Evolutionary conservation across 2,888 invertebrate genomes (phyloP).

Genomic region (Xestia sexstrigata): DNA sequence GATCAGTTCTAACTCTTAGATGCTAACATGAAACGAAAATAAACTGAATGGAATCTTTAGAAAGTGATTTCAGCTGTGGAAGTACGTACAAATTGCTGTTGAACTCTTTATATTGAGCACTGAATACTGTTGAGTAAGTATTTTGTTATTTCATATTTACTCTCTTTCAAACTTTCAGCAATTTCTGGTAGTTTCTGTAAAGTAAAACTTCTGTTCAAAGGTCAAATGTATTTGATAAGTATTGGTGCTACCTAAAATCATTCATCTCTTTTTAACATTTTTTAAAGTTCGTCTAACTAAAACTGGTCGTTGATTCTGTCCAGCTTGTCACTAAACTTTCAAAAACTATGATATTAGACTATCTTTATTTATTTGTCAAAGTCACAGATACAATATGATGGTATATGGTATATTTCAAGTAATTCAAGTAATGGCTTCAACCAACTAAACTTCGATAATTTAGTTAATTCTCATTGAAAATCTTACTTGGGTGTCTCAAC

Average conservation of each 20-base stretch:
- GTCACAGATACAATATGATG: too few species aligned
- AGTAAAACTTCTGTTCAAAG: background rate
- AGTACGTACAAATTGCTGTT: slow-evolving; percentile 7
- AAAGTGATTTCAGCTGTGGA: slow-evolving; percentile 20
- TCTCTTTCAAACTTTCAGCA: background rate
- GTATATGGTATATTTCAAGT: too few species aligned
- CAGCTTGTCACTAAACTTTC: too few species aligned
- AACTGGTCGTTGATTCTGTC: too few species aligned
- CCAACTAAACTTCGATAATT: slow-evolving; percentile 26
- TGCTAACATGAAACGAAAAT: slow-evolving; percentile 9
- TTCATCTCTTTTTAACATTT: too few species aligned
- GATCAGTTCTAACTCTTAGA: background rate
- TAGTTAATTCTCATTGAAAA: slow-evolving; percentile 13
- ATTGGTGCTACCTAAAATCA: too few species aligned
- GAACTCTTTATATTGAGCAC: background rate
- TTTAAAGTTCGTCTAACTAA: too few species aligned
- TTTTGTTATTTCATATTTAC: background rate
- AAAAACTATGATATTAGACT: slow-evolving; percentile 17
- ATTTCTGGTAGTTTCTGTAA: background rate
- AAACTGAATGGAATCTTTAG: slow-evolving; percentile 15
- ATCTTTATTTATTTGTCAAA: background rate
- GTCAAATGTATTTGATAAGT: too few species aligned
- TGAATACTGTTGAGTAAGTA: background rate
- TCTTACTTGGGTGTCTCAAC: background rate
- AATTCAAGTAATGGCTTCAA: too few species aligned